Evolutionary conservation across 1,140 invertebrate genomes (phyloP).

Genomic region (Phymorhynchus buccinoides): DNA sequence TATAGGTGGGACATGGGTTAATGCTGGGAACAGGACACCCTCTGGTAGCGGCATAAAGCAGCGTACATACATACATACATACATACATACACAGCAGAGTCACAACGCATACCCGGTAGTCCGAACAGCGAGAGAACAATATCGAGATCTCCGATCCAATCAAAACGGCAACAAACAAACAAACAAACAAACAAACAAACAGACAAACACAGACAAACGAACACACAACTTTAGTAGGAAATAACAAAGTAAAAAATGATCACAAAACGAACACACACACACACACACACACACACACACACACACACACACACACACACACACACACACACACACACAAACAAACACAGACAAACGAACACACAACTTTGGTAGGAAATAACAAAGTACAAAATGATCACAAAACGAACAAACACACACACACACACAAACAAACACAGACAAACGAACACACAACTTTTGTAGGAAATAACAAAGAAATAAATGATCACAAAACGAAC

Average conservation of each 20-base stretch:
- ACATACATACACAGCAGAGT: slow-evolving; percentile 28
- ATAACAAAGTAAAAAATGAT: background rate
- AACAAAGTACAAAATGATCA: no score
- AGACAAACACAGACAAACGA: background rate
- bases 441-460: no score
- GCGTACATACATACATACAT: no score
- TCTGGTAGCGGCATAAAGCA: no score
- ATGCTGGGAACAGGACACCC: no score
- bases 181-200: background rate
- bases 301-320: background rate
- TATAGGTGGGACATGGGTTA: no score
- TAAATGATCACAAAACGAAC: no score
- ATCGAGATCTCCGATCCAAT: slow-evolving; percentile 35
- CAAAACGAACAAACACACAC: no score
- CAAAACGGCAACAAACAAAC: background rate
- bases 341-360: no score
- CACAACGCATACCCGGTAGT: slow-evolving; percentile 36
- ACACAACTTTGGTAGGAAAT: no score
- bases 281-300: background rate
- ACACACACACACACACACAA: slow-evolving; percentile 5
- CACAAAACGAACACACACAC: background rate
- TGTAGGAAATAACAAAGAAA: no score
- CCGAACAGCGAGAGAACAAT: slow-evolving; percentile 43
- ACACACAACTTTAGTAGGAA: background rate
- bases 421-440: no score